A percentile compares a stretch with the other conserved stretches of the same genome.
Evolutionary conservation across 2,113 vertebrate species (phyloP).

Genomic region (Scomber colias): DNA sequence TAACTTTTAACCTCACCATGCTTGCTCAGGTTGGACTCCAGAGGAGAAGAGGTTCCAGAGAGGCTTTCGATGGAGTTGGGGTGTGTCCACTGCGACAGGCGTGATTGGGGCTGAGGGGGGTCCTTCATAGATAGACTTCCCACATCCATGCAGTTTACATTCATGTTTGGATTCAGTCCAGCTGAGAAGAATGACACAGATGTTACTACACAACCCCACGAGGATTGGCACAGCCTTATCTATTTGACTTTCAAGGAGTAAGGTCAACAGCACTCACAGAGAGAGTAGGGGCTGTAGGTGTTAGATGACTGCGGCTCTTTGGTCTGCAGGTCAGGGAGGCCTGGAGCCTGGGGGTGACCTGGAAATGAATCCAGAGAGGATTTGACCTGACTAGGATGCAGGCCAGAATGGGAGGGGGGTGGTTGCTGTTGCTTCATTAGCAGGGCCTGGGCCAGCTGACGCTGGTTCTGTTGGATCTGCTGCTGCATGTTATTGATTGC

Average conservation of each 20-base stretch:
- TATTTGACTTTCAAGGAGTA: not conserved
- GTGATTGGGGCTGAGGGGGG: constrained; percentile 95
- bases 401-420: constrained; percentile 88
- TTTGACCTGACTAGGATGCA: constrained; percentile 95
- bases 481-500: constrained; percentile 99
- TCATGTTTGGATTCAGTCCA: constrained; percentile 96
- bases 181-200: constrained; percentile 78
- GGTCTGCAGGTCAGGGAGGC: constrained; percentile 98
- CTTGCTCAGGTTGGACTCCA: constrained; percentile 94
- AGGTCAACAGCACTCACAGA: constrained; percentile 86
- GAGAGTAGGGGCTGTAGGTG: constrained; percentile 94
- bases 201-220: constrained; percentile 8
- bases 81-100: constrained; percentile 99
- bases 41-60: constrained; percentile 92
- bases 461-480: constrained; percentile 99
- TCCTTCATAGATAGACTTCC: constrained; percentile 95
- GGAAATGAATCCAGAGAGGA: constrained; percentile 94
- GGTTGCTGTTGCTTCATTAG: constrained; percentile 92
- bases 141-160: constrained; percentile 96
- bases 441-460: constrained; percentile 99
- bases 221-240: not conserved
- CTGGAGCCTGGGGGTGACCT: constrained; percentile 91
- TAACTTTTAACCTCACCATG: constrained; percentile 85
- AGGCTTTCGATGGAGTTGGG: constrained; percentile 95
- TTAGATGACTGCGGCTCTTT: constrained; percentile 98